A percentile compares a stretch with the other conserved stretches of the same genome.
phyloP scores from a whole-genome alignment of 2,797 vertebrate species.

The Todus mexicanus region DNA sequence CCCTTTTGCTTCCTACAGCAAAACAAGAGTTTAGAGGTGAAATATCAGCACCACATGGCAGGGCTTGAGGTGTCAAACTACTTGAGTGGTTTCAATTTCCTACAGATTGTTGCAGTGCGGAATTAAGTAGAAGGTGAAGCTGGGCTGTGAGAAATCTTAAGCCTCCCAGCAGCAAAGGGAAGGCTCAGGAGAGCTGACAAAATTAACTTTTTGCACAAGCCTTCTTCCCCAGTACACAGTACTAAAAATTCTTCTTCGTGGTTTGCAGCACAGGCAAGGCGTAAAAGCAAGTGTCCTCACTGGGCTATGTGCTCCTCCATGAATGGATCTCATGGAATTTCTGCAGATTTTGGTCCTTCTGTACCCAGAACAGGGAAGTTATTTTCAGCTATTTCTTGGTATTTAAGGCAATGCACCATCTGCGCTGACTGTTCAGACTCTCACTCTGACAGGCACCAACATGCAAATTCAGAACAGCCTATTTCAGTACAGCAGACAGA shows the following conservation, averaged over 20 bases:
- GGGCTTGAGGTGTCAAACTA: neutral
- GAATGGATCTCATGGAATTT: neutral
- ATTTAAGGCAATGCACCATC: slow-evolving; percentile 7
- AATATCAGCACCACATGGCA: neutral
- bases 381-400: neutral
- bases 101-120: neutral
- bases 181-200: neutral
- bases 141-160: neutral
- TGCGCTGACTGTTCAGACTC: slow-evolving; percentile 13
- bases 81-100: neutral
- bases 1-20: neutral
- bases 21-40: neutral
- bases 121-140: neutral
- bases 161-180: neutral
- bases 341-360: neutral
- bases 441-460: neutral
- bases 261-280: neutral
- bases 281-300: neutral
- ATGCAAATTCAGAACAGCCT: neutral
- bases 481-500: neutral
- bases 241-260: neutral
- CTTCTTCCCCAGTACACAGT: neutral
- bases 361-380: neutral
- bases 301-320: neutral
- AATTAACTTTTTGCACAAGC: neutral